Conservation (phyloP, 2,797 vertebrate species). For the Eulemur albifrons region DNA sequence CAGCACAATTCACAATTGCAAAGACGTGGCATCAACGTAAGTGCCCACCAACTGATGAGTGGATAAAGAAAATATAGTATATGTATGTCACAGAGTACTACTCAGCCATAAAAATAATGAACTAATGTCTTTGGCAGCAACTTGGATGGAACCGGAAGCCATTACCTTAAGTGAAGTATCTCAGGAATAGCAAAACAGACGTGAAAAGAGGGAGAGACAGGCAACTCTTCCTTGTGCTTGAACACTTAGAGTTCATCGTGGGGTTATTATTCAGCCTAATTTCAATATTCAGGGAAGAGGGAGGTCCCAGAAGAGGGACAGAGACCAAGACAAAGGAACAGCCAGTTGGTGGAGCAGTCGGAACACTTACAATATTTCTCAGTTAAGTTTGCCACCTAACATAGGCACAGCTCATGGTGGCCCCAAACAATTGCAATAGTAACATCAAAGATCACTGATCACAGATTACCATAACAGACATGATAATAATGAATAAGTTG, state of each 20-base stretch:
- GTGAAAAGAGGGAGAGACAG: background rate
- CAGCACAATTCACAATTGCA: background rate
- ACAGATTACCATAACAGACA: background rate
- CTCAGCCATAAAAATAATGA: background rate
- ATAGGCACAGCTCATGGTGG: background rate
- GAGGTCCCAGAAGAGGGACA: background rate
- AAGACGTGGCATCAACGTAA: background rate
- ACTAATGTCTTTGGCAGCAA: background rate
- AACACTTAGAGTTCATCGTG: background rate
- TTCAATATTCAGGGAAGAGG: background rate
- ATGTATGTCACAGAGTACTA: background rate
- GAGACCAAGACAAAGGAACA: background rate
- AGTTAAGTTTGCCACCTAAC: background rate
- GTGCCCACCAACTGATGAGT: background rate
- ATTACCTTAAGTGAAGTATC: background rate
- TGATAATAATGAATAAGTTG: background rate
- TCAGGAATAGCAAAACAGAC: background rate
- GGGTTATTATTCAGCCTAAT: background rate
- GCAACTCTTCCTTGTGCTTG: background rate
- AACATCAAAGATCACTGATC: background rate
- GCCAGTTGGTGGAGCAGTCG: background rate
- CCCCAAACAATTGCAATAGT: background rate
- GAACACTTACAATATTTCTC: background rate
- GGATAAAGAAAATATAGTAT: background rate
- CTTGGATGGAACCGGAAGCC: background rate